Base-by-base conservation (phyloP, 2,797 vertebrate genomes). In the Momotus momota region DNA sequence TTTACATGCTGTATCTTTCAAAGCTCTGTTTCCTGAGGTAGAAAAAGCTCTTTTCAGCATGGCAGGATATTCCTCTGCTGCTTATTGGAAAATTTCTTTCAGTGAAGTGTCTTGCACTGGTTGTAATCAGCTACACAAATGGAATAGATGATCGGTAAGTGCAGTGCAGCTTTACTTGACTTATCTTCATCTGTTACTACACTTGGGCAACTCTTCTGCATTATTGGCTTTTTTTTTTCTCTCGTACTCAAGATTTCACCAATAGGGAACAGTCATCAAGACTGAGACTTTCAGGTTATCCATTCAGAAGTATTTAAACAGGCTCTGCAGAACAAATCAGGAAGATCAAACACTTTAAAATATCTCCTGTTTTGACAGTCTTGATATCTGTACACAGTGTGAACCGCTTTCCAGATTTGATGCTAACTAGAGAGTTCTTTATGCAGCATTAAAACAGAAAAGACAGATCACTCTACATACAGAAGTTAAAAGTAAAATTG, bases 311-410 rank as follows among this genome's bases (percentile, higher is more conserved):
- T 64, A 90, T 70, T 93, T 88, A 70, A 93, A 90, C 25, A 25
- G 21, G 9, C 10, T 90, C 51, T 69, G 45, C 52, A 87, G 64
- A 96, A 85, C 20, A 69, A 79, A 92, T 93, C 60, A 82, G 45
- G 71, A 84, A 84, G 55, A 90, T 86, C 62, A 88, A 77, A 79
- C 66, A 51, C 38, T 86, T 93, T 29, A 94, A 88, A 92, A 86
- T 93, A 77, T 64, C 78, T 82, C 83, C 60, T 86, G 43, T 70
- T 96, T 88, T 93, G 86, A 82, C 73, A 94, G 81, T 61, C 73
- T 69, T 77, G 55, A 43, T 84, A 88, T 51, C 73, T 77, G n/a
- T 81, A 62, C 60, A 73, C 38, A 64, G 49, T 91, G 48, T 84
- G 84, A 96, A 75, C 60, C 11, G 3, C 55, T 55, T 79, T 91